Evolutionary conservation across 2,797 vertebrate species (phyloP).

Genomic region (Dallia pectoralis): DNA sequence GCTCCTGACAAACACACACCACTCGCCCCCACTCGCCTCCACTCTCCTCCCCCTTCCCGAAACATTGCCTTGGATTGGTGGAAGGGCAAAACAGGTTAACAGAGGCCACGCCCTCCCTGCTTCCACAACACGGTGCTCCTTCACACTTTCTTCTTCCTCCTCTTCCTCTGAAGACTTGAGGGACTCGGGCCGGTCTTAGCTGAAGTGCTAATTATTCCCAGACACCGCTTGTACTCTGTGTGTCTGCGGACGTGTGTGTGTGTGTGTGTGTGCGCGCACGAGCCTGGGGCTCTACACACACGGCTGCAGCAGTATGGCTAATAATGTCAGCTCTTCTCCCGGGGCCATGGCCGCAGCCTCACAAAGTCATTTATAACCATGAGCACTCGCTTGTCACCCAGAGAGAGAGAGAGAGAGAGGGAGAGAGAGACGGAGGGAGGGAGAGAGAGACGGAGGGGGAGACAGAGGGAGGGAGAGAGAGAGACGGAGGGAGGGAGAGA

Average conservation of each 20-base stretch:
- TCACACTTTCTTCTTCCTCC: neutral
- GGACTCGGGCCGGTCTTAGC: slow-evolving; percentile 29
- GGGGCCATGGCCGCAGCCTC: neutral
- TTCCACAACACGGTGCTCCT: neutral
- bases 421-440: neutral
- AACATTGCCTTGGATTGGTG: neutral
- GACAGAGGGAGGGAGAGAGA: neutral
- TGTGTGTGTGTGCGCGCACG: neutral
- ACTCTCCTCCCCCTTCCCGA: neutral
- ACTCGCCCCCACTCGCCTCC: neutral
- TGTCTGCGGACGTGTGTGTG: slow-evolving; percentile 6
- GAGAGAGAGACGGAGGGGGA: too few species aligned
- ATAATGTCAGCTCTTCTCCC: slow-evolving; percentile 30
- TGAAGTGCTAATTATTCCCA: slow-evolving; percentile 46
- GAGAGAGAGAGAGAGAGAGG: neutral
- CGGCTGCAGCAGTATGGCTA: slow-evolving; percentile 17
- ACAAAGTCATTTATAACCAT: slow-evolving; percentile 29
- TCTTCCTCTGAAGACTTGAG: slow-evolving; percentile 15
- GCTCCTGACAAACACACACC: neutral
- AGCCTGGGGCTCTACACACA: slow-evolving; percentile 14
- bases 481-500: neutral
- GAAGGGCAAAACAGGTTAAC: neutral
- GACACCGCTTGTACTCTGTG: slow-evolving; percentile 17
- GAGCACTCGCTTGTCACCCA: slow-evolving; percentile 10
- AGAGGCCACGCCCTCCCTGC: neutral